phyloP scores from a whole-genome alignment of 2,888 invertebrate species.

The Papilio protenor region DNA sequence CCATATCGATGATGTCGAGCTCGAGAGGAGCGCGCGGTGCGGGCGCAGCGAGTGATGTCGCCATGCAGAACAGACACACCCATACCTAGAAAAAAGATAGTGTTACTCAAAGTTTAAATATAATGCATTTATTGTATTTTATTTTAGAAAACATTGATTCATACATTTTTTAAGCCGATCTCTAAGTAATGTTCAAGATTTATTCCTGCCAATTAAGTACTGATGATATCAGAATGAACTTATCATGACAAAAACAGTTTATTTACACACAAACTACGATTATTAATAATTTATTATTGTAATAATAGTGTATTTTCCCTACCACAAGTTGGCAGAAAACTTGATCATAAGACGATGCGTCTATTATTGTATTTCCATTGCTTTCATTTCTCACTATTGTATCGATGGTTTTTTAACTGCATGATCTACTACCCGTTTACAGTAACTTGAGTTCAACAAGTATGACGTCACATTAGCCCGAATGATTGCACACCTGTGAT shows the following conservation, averaged over 20 bases:
- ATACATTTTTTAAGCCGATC: no score
- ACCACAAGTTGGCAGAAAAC: background rate
- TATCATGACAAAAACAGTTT: no score
- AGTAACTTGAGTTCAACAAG: background rate
- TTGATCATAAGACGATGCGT: background rate
- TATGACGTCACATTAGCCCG: background rate
- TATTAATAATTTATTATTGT: no score
- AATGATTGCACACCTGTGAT: no score
- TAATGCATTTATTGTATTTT: no score
- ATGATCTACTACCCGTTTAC: background rate
- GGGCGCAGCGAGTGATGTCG: slow-evolving; percentile 66
- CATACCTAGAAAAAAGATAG: slow-evolving; percentile 55
- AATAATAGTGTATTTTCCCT: background rate
- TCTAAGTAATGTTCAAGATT: no score
- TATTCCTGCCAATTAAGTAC: no score
- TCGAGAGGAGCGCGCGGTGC: slow-evolving; percentile 62
- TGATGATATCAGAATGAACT: no score
- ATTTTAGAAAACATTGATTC: no score
- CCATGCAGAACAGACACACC: slow-evolving; percentile 70
- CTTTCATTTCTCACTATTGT: slow-evolving; percentile 17
- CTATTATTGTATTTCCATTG: slow-evolving; percentile 4
- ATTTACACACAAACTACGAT: no score
- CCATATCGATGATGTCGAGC: slow-evolving; percentile 61
- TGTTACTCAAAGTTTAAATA: no score
- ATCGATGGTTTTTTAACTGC: background rate